phyloP scores from a whole-genome alignment of 2,797 vertebrate species.

The Chaetophractus vellerosus region DNA sequence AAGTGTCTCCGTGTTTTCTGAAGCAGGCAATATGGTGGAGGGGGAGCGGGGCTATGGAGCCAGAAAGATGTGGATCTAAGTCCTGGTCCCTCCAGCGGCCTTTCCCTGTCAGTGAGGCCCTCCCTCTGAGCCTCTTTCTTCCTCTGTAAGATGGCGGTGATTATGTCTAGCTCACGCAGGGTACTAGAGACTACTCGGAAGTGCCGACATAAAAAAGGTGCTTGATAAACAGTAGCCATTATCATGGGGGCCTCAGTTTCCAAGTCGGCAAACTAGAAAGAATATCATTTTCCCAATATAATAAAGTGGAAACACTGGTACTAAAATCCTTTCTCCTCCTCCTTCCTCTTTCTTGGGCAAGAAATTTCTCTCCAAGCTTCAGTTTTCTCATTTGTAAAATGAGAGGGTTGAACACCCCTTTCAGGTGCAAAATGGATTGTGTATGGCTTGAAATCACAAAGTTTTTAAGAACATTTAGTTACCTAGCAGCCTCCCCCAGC shows the following conservation, averaged over 20 bases:
- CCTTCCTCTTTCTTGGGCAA: not conserved
- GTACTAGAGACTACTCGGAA: fast-evolving
- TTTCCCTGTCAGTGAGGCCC: fast-evolving
- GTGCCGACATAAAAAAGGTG: not conserved
- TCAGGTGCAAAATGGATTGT: not conserved
- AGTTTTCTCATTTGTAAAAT: not conserved
- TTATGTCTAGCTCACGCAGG: fast-evolving
- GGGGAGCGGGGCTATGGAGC: no score
- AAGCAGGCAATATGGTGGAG: not conserved
- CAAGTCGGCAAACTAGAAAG: not conserved
- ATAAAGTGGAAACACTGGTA: not conserved
- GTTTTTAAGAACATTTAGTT: not conserved
- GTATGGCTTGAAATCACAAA: not conserved
- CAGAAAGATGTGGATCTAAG: not conserved
- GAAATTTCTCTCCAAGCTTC: not conserved
- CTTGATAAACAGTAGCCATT: no score
- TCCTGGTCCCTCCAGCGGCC: not conserved
- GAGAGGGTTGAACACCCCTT: not conserved
- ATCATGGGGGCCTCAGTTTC: not conserved
- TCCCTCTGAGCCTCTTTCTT: fast-evolving
- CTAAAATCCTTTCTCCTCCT: not conserved
- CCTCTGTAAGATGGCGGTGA: not conserved
- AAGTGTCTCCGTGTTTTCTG: not conserved
- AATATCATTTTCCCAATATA: fast-evolving
- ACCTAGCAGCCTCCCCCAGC: not conserved